Evolutionary conservation across 1,140 invertebrate genomes (phyloP).

Genomic region (Drosophila watanabei): DNA sequence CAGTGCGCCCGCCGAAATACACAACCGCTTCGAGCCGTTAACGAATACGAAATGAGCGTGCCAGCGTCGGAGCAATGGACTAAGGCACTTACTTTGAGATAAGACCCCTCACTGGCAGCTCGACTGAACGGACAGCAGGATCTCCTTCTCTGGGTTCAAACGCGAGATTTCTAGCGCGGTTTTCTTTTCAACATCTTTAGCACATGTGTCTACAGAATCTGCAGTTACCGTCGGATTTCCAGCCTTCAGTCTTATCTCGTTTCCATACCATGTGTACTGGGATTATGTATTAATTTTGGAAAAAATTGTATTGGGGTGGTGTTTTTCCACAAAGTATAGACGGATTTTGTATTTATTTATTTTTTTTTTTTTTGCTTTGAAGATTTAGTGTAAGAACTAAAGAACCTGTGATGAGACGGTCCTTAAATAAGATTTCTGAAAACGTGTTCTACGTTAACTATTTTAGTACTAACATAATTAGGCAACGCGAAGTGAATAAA

Average conservation of each 20-base stretch:
- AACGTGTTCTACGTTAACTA: neutral
- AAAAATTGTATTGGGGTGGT: neutral
- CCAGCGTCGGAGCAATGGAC: constrained; percentile 30
- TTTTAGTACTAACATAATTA: no score
- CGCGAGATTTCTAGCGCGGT: neutral
- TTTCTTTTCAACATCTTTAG: neutral
- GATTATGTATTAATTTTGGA: neutral
- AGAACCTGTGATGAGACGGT: neutral
- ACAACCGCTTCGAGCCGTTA: constrained; percentile 65
- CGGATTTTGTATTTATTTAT: neutral
- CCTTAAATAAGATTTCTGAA: neutral
- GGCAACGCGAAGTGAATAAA: no score
- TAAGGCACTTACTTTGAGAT: constrained; percentile 37
- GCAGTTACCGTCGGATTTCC: neutral
- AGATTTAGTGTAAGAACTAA: neutral
- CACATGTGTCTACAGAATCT: neutral
- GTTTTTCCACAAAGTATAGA: neutral
- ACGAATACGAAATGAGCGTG: constrained; percentile 65
- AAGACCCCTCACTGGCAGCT: constrained; percentile 11
- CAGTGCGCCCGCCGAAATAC: constrained; percentile 21
- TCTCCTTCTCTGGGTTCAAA: constrained; percentile 5
- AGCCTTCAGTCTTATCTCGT: neutral
- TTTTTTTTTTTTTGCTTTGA: neutral
- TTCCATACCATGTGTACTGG: neutral
- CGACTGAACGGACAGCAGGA: constrained; percentile 26